Base-by-base conservation (phyloP, 2,797 vertebrate genomes). In the Anguilla pacifica region DNA sequence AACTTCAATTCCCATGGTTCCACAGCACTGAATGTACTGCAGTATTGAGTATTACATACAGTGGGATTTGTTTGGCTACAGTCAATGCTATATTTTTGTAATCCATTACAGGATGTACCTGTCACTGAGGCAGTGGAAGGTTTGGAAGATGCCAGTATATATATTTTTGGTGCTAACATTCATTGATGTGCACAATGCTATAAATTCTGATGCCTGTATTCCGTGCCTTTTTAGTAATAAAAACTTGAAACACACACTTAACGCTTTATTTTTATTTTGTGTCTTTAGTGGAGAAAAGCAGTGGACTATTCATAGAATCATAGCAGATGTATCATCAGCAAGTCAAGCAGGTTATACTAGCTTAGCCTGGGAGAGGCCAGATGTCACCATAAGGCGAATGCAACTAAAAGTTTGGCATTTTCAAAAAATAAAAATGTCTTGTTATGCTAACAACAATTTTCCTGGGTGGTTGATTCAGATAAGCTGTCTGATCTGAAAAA, bases 211-310 rank as follows among this genome's bases (percentile, higher is more conserved):
- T 94, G 92, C 92, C 94, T 96, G 94, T 96, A 95, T 94, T 95
- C 92, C 92, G 95, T 96, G 96, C 96, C 95, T 96, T 96, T 96
- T 96, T 95, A 94, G 88, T 94, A 96, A 96, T 96, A 93, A 95
- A 96, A 94, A 86, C 77, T 74, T 90, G 61, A 88, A 93, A 93
- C 46, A 49, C 3, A 86, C 3, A 17, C 7, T 57, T 61, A 61
- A n/a, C 6, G 10, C 55, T 81, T 46, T 3, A 53, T 17, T 86
- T 70, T 59, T 70, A 70, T 86, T 31, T 67, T 31, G 64, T 46
- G 64, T 57, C 51, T 64, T 88, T 61, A 46, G 64, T 64, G 77
- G 84, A 59, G 39, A 55, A 85, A 11, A 72, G 70, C 13, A 61
- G 31, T 61, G 55, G n/a, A 35, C 55, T 19, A 61, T 83, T 43